Evolutionary conservation across 2,888 invertebrate species (phyloP).

Genomic region (Xanthia togata): DNA sequence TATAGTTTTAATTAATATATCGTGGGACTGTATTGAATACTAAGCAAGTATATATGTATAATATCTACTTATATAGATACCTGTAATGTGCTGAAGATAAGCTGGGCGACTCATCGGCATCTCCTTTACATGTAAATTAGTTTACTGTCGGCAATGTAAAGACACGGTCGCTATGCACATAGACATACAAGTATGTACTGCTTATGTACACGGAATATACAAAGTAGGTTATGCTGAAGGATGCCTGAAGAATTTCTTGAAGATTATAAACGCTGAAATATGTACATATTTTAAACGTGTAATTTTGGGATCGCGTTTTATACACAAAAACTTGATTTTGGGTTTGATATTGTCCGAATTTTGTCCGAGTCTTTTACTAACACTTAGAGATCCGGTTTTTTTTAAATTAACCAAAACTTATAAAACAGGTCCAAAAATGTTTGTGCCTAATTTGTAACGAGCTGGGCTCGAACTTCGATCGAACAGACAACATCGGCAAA

Average conservation of each 20-base stretch:
- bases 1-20: neutral
- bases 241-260: conserved; percentile 16
- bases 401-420: neutral
- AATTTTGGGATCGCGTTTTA: neutral
- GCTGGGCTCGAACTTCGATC: neutral
- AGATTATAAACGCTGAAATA: conserved; percentile 6
- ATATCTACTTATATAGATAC: conserved; percentile 2
- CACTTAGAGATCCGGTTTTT: neutral
- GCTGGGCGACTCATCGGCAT: conserved; percentile 30
- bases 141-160: conserved; percentile 48
- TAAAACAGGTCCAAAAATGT: neutral
- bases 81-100: conserved; percentile 45
- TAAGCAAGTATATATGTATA: neutral
- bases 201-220: conserved; percentile 17
- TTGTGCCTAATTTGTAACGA: neutral
- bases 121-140: conserved; percentile 65
- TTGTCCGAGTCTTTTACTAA: neutral
- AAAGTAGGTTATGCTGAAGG: conserved; percentile 23
- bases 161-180: conserved; percentile 36
- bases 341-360: neutral
- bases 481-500: neutral
- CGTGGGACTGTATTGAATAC: neutral
- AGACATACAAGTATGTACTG: conserved; percentile 8
- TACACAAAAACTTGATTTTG: neutral
- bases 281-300: conserved; percentile 3